Evolutionary conservation across 53 echinoderm and acorn worm genomes (phyloP).

Genomic region (Holothuria leucospilota): DNA sequence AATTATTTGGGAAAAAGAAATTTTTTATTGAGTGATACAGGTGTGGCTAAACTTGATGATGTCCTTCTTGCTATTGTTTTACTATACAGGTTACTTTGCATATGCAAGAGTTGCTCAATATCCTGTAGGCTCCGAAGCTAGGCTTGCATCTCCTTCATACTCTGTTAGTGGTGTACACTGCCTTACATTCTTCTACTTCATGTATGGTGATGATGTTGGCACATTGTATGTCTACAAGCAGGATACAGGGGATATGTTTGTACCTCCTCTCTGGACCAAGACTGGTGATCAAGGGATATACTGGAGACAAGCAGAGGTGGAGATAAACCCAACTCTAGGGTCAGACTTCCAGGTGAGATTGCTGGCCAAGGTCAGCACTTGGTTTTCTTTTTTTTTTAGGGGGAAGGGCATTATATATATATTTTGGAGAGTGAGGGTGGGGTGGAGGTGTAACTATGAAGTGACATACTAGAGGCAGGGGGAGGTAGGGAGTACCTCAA

Average conservation of each 20-base stretch:
- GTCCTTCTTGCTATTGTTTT: too few relatives aligned
- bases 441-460: too few relatives aligned
- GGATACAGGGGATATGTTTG: conserved; percentile 70
- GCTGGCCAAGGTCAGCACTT: too few relatives aligned
- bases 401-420: too few relatives aligned
- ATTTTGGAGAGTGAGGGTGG: too few relatives aligned
- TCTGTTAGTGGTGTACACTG: conserved; percentile 70
- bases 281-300: conserved; percentile 73
- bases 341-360: conserved; percentile 57
- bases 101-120: conserved; percentile 40
- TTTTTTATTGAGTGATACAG: too few relatives aligned
- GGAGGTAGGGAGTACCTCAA: too few relatives aligned
- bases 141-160: conserved; percentile 62
- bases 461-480: too few relatives aligned
- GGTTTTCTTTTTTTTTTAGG: too few relatives aligned
- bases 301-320: conserved; percentile 67
- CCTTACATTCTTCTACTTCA: conserved; percentile 85
- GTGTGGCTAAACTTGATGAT: too few relatives aligned
- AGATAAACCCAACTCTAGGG: conserved; percentile 44
- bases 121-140: conserved; percentile 19
- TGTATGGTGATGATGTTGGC: conserved; percentile 75
- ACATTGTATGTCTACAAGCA: conserved; percentile 73
- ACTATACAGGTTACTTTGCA: conserved; percentile 39
- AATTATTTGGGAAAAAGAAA: too few relatives aligned
- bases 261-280: conserved; percentile 69